phyloP scores from a whole-genome alignment of 2,797 vertebrate species.

The Mormyrus proboscirostris region DNA sequence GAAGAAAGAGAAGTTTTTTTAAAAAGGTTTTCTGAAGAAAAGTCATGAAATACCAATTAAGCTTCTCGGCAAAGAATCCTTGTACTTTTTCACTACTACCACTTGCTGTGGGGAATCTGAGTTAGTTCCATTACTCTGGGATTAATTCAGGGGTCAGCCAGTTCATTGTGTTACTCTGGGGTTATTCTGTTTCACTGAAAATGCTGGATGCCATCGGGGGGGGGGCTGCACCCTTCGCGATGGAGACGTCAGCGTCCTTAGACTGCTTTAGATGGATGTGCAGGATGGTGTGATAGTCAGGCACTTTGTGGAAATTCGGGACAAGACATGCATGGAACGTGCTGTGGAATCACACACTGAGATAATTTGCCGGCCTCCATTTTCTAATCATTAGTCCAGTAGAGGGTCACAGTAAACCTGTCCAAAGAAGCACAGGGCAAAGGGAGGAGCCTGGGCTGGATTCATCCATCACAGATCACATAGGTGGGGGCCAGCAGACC shows the following conservation, averaged over 20 bases:
- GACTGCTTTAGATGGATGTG: background rate
- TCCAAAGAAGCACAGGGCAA: background rate
- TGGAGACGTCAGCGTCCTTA: background rate
- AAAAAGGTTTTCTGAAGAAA: slow-evolving; percentile 35
- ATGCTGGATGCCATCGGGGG: background rate
- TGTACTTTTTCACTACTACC: slow-evolving; percentile 30
- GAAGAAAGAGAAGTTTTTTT: background rate
- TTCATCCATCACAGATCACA: background rate
- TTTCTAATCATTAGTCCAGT: background rate
- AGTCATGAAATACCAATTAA: slow-evolving; percentile 43
- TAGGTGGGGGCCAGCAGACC: background rate
- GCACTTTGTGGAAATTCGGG: background rate
- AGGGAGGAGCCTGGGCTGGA: background rate
- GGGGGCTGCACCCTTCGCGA: background rate
- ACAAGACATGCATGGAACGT: background rate
- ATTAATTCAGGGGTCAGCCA: slow-evolving; percentile 41
- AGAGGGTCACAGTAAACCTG: background rate
- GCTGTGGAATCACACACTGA: background rate
- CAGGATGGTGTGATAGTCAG: background rate
- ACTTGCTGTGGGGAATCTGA: slow-evolving; percentile 39
- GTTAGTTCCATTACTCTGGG: slow-evolving; percentile 47
- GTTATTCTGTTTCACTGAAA: background rate
- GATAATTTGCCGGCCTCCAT: background rate
- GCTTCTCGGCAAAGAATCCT: slow-evolving; percentile 35
- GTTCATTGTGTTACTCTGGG: slow-evolving; percentile 22